Base-by-base conservation (phyloP, 1,140 invertebrate species). In the Oedothorax gibbosus region DNA sequence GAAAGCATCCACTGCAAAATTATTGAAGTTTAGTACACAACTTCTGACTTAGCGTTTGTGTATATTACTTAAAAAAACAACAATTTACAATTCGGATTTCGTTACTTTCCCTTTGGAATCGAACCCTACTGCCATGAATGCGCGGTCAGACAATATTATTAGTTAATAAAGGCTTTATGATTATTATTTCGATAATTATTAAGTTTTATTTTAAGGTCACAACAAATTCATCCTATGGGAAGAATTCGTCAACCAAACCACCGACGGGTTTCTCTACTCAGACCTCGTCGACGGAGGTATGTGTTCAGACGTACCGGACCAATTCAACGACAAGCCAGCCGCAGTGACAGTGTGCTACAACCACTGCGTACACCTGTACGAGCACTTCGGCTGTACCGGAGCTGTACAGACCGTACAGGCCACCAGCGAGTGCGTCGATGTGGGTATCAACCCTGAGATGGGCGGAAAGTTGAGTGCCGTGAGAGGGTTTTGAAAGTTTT, bases 291-390 rank as follows among this genome's bases (percentile, higher is more conserved):
- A 85, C 53, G 83, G 83, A n/a, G 83, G 83, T 18, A 85, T 85
- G 73, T 85, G 83, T n/a, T 50, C 57, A 2, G 83, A 85, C 53
- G 35, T 85, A 20, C 64, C 83, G 12, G 73, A 78, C 2, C 75
- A 77, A 21, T 85, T 85, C 51, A 85, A 85, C 49, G 75, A 85
- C 49, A 85, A 78, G 50, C 49, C 73, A n/a, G 75, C 64, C 2
- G 83, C 83, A 21, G 83, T 85, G 4, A 77, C 83, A 0, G 49
- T 85, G 7, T 85, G 83, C 53, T 62, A 85, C 15, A 77, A 85
- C 21, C 73, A 85, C 12, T 85, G 83, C 11, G 66, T 85, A 21
- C 65, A 77, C 71, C n/a, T 85, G 11, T 85, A 85, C 14, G 83
- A 85, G 21, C 83, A 77, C 35, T 66, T 56, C 53, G 64, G 73